A percentile compares a stretch with the other conserved stretches of the same genome.
These are phyloP conservation scores for Xyliphius kryptos DNA, from an alignment of 2,113 vertebrate species.

Conservation along the genomic window DNA sequence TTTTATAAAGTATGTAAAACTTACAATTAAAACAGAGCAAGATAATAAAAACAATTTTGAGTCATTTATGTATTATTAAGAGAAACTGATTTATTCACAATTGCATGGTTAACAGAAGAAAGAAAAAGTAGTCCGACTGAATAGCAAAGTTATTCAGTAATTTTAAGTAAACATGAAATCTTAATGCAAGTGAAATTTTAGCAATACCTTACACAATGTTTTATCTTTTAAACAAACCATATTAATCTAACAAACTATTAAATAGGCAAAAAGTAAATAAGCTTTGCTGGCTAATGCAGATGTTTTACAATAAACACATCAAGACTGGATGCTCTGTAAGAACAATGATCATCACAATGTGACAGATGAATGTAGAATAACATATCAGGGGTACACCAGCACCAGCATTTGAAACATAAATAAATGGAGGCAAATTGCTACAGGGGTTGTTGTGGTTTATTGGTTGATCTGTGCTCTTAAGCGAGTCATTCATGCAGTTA, in stretches of 20 bases:
- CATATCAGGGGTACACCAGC: slow-evolving; percentile 2
- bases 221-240: background rate
- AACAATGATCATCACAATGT: background rate
- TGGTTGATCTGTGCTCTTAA: background rate
- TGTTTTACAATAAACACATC: slow-evolving; percentile 1
- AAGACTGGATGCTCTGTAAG: slow-evolving; percentile 6
- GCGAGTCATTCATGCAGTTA: slow-evolving; percentile 5
- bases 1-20: too few species aligned
- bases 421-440: slow-evolving; percentile 4
- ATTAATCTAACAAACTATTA: background rate
- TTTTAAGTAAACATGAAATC: background rate
- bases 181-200: slow-evolving; percentile 11
- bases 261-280: background rate
- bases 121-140: too few species aligned
- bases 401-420: background rate
- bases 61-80: background rate
- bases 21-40: too few species aligned
- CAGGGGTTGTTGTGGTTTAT: background rate
- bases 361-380: background rate
- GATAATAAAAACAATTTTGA: background rate
- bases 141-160: background rate
- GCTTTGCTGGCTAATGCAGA: background rate
- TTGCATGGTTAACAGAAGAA: background rate
- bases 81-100: background rate
- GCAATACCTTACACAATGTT: slow-evolving; percentile 3